These are phyloP conservation scores for Drosophila affinis DNA, from an alignment of 2,888 invertebrate genomes.

Conservation along the genomic window DNA sequence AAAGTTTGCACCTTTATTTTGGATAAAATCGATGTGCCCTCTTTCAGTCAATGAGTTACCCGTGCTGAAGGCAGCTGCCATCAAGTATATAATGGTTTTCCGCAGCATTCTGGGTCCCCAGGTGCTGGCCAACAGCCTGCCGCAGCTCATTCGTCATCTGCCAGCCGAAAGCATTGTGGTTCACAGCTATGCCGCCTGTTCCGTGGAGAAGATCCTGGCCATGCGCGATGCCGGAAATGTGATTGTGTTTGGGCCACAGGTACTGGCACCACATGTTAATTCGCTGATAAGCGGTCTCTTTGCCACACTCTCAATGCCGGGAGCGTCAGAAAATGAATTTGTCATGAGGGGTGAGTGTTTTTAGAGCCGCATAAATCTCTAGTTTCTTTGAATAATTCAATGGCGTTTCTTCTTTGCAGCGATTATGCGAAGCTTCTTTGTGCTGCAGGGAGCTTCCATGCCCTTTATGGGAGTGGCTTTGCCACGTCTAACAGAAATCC, in stretches of 20 bases:
- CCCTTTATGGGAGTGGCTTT: conserved; percentile 92
- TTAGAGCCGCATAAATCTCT: fast-evolving
- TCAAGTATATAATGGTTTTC: conserved; percentile 98
- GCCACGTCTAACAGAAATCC: conserved; percentile 92
- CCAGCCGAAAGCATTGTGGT: conserved; percentile 92
- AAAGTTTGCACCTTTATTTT: no score
- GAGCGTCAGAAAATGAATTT: conserved; percentile 97
- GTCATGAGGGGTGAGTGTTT: conserved; percentile 90
- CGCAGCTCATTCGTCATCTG: conserved; percentile 91
- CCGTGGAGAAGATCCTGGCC: conserved; percentile 93
- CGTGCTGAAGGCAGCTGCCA: conserved; percentile 97
- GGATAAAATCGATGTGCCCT: background rate
- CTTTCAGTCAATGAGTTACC: conserved; percentile 91
- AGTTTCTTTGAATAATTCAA: background rate
- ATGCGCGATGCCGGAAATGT: conserved; percentile 87
- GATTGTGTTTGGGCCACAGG: conserved; percentile 85
- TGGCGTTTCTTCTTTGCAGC: conserved; percentile 84
- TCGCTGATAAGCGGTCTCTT: conserved; percentile 91
- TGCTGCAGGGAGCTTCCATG: conserved; percentile 91
- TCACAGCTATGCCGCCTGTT: conserved; percentile 97
- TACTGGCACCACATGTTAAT: conserved; percentile 88
- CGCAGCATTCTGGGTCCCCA: conserved; percentile 94
- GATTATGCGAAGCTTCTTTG: conserved; percentile 94
- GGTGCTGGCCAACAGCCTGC: conserved; percentile 89
- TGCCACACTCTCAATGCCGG: conserved; percentile 88